These are phyloP conservation scores for Sesamia inferens DNA, from an alignment of 2,888 invertebrate genomes.

Conservation along the genomic window DNA sequence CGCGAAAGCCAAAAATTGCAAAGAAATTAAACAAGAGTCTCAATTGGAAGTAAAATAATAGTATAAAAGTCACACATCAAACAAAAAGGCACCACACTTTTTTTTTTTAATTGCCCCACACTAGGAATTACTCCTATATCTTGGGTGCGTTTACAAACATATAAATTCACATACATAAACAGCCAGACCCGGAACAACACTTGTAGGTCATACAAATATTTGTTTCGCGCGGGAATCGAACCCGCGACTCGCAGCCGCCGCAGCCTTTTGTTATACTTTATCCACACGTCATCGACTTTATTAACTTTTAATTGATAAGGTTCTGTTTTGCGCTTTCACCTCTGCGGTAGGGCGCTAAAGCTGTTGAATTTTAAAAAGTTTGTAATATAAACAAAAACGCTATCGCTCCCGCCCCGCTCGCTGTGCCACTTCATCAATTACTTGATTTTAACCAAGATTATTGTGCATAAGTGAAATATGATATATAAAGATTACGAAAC, in stretches of 20 bases:
- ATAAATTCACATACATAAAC: no score
- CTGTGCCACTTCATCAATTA: constrained; percentile 25
- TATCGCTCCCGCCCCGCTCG: constrained; percentile 13
- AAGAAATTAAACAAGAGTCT: neutral
- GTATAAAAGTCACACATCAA: constrained; percentile 20
- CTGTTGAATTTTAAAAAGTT: neutral
- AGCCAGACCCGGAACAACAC: no score
- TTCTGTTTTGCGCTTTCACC: constrained; percentile 58
- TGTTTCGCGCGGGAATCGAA: no score
- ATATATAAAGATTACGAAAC: constrained; percentile 51
- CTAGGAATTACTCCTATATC: no score
- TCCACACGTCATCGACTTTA: constrained; percentile 53
- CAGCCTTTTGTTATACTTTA: constrained; percentile 34
- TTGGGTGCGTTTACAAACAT: no score
- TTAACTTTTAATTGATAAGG: constrained; percentile 62
- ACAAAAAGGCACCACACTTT: constrained; percentile 30
- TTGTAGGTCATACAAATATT: no score
- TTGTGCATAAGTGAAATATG: constrained; percentile 52
- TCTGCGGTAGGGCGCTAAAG: neutral
- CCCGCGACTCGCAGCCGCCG: no score
- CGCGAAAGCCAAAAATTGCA: neutral
- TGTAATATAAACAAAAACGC: neutral
- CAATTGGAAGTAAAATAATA: constrained; percentile 26
- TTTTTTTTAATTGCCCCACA: no score
- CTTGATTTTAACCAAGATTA: constrained; percentile 43